Percentiles rank a stretch among this genome's conserved stretches.
phyloP scores from a whole-genome alignment of 35 echinoderm and acorn worm species.

The Anneissia japonica region DNA sequence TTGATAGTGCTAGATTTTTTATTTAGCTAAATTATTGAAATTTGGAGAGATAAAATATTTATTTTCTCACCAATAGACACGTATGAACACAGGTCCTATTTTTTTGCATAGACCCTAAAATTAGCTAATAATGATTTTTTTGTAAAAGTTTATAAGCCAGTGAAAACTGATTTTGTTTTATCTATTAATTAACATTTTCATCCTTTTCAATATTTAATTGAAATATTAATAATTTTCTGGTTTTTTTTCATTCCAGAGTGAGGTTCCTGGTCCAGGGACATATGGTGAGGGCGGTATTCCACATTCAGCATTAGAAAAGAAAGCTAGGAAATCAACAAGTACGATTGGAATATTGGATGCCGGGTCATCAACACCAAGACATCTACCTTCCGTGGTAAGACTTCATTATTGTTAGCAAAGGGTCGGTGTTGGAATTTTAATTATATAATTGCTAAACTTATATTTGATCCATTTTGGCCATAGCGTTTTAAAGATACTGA shows the following conservation, averaged over 20 bases:
- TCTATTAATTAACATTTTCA: not conserved
- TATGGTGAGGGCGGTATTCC: slow-evolving; percentile 94
- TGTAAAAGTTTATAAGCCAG: not conserved
- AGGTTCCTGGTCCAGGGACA: slow-evolving; percentile 87
- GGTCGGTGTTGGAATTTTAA: no score
- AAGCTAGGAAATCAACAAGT: slow-evolving; percentile 60
- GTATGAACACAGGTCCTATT: no score
- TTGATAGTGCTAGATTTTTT: no score
- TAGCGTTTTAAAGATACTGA: no score
- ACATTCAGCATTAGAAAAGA: slow-evolving; percentile 87
- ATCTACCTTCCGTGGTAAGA: slow-evolving; percentile 89
- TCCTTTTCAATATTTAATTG: not conserved
- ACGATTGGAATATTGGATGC: slow-evolving; percentile 88
- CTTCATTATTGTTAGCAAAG: no score
- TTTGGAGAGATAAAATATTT: no score
- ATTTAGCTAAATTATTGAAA: no score
- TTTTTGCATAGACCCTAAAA: not conserved
- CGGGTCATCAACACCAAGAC: slow-evolving; percentile 87
- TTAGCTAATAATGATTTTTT: not conserved
- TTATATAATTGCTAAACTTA: no score
- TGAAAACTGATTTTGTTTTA: no score
- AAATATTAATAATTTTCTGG: slow-evolving; percentile 1
- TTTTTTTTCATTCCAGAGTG: slow-evolving; percentile 63
- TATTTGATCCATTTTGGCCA: no score
- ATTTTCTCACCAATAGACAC: no score